Base-by-base conservation (phyloP, 2,113 vertebrate species). In the Hemiscyllium ocellatum region DNA sequence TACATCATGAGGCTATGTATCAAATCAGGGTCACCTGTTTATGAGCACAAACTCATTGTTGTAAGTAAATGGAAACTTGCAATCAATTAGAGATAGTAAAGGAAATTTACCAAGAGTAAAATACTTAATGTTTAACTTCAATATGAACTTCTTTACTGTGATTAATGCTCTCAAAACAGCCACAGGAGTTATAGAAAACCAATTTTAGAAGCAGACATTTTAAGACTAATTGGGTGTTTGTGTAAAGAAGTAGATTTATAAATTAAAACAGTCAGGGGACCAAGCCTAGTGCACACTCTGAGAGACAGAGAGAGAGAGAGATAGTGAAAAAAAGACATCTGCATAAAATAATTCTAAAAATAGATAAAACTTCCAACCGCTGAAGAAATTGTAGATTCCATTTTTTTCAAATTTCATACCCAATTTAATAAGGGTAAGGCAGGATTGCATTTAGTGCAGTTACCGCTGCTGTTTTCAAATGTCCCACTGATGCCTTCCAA, bases 311-410 rank as follows among this genome's bases (percentile, higher is more conserved):
- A 61, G 87, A 47, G 42, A 61, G 10, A 61, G 10, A 61, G 89
- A 61, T 29, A 13, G 33, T n/a, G 33, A 33, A 83, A 91, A n/a
- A 61, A 66, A n/a, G 12, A 19, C 37, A 91, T 66, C 89, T 91
- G 56, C 29, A 91, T 91, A 6, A 91, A 66, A 66, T 65, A 37
- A 37, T 91, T 83, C 89, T 91, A 91, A 66, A 91, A 91, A 91
- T 91, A 91, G n/a, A 91, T 91, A 91, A 91, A 91, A 91, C 89
- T 91, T n/a, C 89, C 56, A 56, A 65, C 89, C 66, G 56, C 61
- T 91, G 89, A 91, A 65, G 89, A 91, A 91, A 91, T 91, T 91
- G 56, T 56, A 61, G 66, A 91, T 91, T 33, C 33, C 56, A 91
- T 12, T 20, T 42, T 72, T 91, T 66, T 66, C 29, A 91, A 91